A percentile compares a stretch with the other conserved stretches of the same genome.
Evolutionary conservation across 2,113 vertebrate species (phyloP).

Genomic region (Dermatemys mawii): DNA sequence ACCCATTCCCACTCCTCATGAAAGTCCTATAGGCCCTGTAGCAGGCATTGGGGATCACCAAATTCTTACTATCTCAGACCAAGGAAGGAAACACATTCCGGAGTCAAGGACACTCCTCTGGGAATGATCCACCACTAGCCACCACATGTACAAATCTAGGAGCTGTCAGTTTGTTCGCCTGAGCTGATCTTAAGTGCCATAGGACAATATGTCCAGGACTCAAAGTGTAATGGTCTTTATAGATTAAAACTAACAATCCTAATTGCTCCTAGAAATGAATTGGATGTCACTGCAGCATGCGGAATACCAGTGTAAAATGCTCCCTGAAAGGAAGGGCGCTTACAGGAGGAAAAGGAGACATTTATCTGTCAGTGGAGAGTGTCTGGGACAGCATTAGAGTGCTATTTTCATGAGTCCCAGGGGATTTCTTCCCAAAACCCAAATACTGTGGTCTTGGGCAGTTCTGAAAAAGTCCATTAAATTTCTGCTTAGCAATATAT

Average conservation of each 20-base stretch:
- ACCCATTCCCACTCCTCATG: background rate
- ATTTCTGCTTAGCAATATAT: background rate
- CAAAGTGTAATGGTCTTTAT: background rate
- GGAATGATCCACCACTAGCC: background rate
- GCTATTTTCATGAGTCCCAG: background rate
- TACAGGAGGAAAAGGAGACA: background rate
- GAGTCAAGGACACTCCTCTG: background rate
- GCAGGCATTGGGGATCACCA: background rate
- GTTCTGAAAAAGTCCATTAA: constrained; percentile 15
- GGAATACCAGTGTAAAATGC: background rate
- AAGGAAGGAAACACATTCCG: accelerated
- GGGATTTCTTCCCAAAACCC: constrained; percentile 18
- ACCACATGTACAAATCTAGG: background rate
- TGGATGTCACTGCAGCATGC: background rate
- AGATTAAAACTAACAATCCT: background rate
- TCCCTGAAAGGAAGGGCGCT: background rate
- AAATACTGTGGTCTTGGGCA: constrained; percentile 11
- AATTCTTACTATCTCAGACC: background rate
- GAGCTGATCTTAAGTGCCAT: background rate
- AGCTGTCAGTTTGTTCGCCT: background rate
- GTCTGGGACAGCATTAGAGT: background rate
- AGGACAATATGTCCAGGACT: background rate
- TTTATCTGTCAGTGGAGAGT: background rate
- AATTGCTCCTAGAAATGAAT: background rate
- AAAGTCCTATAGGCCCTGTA: background rate